Base-by-base conservation (phyloP, 2,888 invertebrate genomes). In the Cephus pygmeus region DNA sequence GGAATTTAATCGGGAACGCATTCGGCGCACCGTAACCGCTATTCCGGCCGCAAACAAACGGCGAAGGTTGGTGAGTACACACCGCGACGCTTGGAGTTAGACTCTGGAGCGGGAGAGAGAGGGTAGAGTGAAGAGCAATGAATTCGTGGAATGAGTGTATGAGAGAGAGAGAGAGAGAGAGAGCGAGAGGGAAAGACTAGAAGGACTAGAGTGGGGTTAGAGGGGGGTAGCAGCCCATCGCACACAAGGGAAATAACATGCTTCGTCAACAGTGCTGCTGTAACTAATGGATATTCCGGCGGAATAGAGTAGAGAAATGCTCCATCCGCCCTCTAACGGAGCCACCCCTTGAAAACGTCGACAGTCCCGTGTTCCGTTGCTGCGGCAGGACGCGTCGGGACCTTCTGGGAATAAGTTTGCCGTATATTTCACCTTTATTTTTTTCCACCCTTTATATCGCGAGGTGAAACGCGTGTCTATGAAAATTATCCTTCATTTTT, bases 171-270 rank as follows among this genome's bases (percentile, higher is more conserved):
- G 76, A 73, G 76, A 73, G 69, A 73, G 77, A 75, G 76, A 68
- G 56, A 80, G 80, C 79, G 81, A 81, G 79, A 79, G 81, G 69
- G 69, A 23, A 36, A 73, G 81, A 69, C 74, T 71, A 80, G 73
- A 30, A 69, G 56, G 75, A 80, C 74, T 78, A 78, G 73, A 75
- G 78, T 69, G 73, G 77, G 77, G 71, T 76, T 78, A 73, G 77
- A 0, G 75, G 76, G 77, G 76, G 79, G 71, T 76, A 68, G 75
- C 69, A 75, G 35, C 74, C 75, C 87, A 87, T 84, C 85, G 87
- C 89, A 90, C 91, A 89, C 90, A 88, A 87, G 91, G 91, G 91
- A 91, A 90, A 91, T 90, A 91, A 90, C 90, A 90, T 90, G 91
- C 90, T 91, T 91, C 91, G 91, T 91, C 91, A 90, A 91, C 91